These are phyloP conservation scores for Cephus spinipes DNA, from an alignment of 2,888 invertebrate species.

Conservation along the genomic window DNA sequence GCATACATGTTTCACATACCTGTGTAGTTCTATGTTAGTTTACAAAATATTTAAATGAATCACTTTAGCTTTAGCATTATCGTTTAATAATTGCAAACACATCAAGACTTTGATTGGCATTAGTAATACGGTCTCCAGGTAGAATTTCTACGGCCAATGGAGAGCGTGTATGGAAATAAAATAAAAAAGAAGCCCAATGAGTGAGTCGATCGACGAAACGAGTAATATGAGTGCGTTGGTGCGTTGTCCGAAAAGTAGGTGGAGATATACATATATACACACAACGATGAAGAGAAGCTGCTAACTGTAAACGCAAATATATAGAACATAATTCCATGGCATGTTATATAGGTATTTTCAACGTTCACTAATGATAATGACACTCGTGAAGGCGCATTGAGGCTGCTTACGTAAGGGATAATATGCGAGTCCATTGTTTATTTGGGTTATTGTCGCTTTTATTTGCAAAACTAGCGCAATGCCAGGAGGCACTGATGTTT, in stretches of 20 bases:
- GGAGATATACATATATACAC: background rate
- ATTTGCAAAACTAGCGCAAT: constrained; percentile 5
- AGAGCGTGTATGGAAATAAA: background rate
- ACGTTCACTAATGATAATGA: background rate
- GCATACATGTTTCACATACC: background rate
- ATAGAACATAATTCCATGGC: background rate
- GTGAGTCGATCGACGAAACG: background rate
- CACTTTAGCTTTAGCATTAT: background rate
- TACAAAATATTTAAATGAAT: background rate
- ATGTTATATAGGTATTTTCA: background rate
- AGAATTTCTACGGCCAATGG: background rate
- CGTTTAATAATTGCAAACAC: background rate
- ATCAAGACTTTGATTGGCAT: background rate
- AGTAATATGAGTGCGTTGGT: background rate
- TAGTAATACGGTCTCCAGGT: background rate
- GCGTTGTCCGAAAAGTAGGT: background rate
- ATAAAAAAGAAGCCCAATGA: background rate
- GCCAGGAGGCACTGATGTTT: constrained; percentile 28
- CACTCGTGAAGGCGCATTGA: background rate
- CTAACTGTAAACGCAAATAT: background rate
- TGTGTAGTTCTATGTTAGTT: background rate
- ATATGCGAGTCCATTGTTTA: constrained; percentile 33
- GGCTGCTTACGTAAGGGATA: background rate
- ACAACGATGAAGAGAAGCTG: background rate
- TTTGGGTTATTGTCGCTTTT: constrained; percentile 36